Evolutionary conservation across 2,797 vertebrate species (phyloP).

Genomic region (Numenius phaeopus): DNA sequence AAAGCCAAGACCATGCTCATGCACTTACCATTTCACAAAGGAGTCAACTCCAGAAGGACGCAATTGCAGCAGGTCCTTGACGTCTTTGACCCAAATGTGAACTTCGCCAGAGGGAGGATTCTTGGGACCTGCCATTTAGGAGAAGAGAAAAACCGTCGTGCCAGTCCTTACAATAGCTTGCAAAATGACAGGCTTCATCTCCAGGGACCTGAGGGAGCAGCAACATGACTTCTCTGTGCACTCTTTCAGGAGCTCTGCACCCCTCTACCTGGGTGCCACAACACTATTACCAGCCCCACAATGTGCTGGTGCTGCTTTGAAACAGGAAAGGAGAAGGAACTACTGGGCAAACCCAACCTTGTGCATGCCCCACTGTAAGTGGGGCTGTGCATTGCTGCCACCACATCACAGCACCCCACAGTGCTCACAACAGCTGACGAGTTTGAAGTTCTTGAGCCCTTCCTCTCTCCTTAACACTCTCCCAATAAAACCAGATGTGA

Average conservation of each 20-base stretch:
- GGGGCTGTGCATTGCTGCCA: not conserved
- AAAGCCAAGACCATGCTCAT: accelerated
- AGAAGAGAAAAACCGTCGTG: not conserved
- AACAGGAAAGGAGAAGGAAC: not conserved
- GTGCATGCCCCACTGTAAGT: not conserved
- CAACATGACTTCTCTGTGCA: not conserved
- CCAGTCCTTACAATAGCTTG: not conserved
- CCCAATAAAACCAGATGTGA: not conserved
- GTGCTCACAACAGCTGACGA: not conserved
- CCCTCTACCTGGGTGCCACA: not conserved
- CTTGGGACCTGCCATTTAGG: conserved; percentile 60
- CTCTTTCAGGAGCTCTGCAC: not conserved
- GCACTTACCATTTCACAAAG: conserved; percentile 80
- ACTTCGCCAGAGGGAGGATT: conserved; percentile 75
- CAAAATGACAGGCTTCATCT: not conserved
- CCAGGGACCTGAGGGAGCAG: not conserved
- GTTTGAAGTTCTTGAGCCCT: not conserved
- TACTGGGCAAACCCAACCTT: not conserved
- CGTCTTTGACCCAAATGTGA: conserved; percentile 79
- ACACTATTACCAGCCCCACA: not conserved
- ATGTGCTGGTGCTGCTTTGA: not conserved
- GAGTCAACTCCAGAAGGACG: conserved; percentile 78
- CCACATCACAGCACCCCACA: not conserved
- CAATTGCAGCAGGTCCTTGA: conserved; percentile 77
- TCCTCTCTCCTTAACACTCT: not conserved